These are phyloP conservation scores for Kuschelorhynchus macadamiae DNA, from an alignment of 2,888 invertebrate species.

Conservation along the genomic window DNA sequence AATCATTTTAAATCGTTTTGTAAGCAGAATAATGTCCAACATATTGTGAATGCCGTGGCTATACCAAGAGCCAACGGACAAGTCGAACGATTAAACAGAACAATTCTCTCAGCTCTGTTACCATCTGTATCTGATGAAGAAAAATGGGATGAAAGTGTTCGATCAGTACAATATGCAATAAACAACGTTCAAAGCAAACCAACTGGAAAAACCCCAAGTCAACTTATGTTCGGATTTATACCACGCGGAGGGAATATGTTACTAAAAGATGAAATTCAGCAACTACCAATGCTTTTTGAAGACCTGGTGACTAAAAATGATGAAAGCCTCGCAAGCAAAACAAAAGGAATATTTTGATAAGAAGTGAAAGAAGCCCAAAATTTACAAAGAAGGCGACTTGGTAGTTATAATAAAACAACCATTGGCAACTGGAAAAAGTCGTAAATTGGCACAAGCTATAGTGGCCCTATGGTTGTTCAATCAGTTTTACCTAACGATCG, in stretches of 20 bases:
- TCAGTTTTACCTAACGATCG: not conserved
- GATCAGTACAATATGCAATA: too few species aligned
- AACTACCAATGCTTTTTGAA: conserved; percentile 50
- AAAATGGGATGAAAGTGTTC: conserved; percentile 58
- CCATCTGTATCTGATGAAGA: conserved; percentile 55
- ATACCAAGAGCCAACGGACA: too few species aligned
- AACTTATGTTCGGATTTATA: conserved; percentile 48
- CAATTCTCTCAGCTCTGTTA: conserved; percentile 55
- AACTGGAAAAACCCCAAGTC: conserved; percentile 49
- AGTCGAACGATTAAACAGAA: conserved; percentile 60
- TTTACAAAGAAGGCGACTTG: too few species aligned
- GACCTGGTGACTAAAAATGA: too few species aligned
- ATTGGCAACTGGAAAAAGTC: conserved; percentile 35
- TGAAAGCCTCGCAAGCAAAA: too few species aligned
- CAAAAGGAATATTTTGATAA: too few species aligned
- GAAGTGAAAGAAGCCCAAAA: too few species aligned
- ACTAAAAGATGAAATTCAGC: conserved; percentile 45
- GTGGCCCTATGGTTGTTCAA: not conserved
- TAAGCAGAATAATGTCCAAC: conserved; percentile 56
- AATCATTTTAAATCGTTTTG: conserved; percentile 61
- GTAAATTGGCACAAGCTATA: not conserved
- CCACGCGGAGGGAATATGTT: conserved; percentile 36
- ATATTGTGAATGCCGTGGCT: too few species aligned
- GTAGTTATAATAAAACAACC: conserved; percentile 48
- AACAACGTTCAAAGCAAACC: too few species aligned